These are phyloP conservation scores for Pristionchus exspectatus DNA, from an alignment of 2,888 invertebrate genomes.

Conservation along the genomic window DNA sequence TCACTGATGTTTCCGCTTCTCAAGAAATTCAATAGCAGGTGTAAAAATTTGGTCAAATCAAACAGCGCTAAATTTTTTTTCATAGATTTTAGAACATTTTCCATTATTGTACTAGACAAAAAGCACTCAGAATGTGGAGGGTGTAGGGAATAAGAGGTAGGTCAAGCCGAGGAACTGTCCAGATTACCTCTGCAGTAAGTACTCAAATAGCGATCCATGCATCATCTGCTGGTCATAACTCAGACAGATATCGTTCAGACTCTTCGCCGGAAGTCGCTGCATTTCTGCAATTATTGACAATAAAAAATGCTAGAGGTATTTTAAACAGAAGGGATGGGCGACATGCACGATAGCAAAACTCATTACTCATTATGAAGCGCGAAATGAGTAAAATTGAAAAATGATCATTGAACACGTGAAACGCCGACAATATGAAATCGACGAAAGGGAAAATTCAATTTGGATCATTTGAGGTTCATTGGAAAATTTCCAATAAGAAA, in stretches of 20 bases:
- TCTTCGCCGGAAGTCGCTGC: constrained; percentile 61
- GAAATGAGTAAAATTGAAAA: background rate
- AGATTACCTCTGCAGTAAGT: constrained; percentile 65
- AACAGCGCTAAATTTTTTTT: too few species aligned
- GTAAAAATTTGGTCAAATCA: too few species aligned
- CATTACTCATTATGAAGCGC: background rate
- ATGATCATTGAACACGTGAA: background rate
- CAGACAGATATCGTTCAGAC: constrained; percentile 68
- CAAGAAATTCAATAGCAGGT: too few species aligned
- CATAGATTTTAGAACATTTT: too few species aligned
- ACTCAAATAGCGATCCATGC: constrained; percentile 71
- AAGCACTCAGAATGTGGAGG: too few species aligned
- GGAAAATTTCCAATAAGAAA: background rate
- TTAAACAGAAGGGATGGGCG: too few species aligned
- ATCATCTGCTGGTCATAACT: constrained; percentile 71
- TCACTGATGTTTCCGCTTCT: background rate
- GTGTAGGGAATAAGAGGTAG: too few species aligned
- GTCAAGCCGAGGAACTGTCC: background rate
- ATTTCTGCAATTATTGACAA: constrained; percentile 11
- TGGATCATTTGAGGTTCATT: background rate
- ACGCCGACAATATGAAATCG: background rate
- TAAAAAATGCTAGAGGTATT: too few species aligned
- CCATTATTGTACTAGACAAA: too few species aligned
- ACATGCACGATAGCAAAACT: background rate
- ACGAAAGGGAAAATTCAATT: background rate